Evolutionary conservation across 2,888 invertebrate species (phyloP).

Genomic region (Ophonus ardosiacus): DNA sequence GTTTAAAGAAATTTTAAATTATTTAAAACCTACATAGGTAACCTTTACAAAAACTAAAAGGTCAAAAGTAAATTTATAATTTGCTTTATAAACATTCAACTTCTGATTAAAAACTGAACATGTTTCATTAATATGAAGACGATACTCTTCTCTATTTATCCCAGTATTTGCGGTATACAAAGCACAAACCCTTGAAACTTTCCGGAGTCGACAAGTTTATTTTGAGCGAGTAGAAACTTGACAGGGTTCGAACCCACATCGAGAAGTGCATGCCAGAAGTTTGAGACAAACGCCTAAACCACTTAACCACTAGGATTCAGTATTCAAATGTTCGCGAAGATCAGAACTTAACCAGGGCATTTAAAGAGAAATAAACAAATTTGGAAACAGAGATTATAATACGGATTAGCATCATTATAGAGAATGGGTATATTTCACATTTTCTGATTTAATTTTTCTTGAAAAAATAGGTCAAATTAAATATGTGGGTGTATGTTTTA

Average conservation of each 20-base stretch:
- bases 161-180: neutral
- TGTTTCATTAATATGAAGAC: neutral
- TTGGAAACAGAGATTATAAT: neutral
- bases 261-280: slow-evolving; percentile 46
- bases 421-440: too few relatives aligned
- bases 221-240: slow-evolving; percentile 24
- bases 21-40: too few relatives aligned
- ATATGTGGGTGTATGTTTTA: too few relatives aligned
- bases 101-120: neutral
- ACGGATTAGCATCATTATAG: neutral
- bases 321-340: slow-evolving; percentile 26
- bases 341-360: neutral
- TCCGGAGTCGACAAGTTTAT: slow-evolving; percentile 39
- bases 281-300: slow-evolving; percentile 36
- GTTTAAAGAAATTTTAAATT: too few relatives aligned
- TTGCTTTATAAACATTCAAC: too few relatives aligned
- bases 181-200: slow-evolving; percentile 28
- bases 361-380: neutral
- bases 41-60: too few relatives aligned
- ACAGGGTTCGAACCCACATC: slow-evolving; percentile 36
- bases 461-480: too few relatives aligned
- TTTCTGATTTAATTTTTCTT: too few relatives aligned
- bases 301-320: slow-evolving; percentile 27
- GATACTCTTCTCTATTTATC: neutral
- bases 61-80: too few relatives aligned